Evolutionary conservation across 2,113 vertebrate genomes (phyloP), one percentile per base, ranked within the genome.

Genomic region (Sakesphorus luctuosus): DNA sequence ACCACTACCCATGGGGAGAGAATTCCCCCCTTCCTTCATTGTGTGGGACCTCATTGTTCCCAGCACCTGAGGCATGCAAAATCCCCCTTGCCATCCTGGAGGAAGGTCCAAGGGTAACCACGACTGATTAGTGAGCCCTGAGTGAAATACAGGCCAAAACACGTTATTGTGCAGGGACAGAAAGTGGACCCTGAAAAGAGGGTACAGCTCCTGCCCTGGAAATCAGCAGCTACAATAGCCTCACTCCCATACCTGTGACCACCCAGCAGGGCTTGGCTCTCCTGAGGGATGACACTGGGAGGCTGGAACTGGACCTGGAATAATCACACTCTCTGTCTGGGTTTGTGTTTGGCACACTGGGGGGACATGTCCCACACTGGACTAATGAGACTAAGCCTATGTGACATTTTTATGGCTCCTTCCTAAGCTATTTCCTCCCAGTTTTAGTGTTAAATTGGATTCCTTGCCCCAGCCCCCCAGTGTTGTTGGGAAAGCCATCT

Each of bases 331-430:
- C 35, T 36, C 24, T 0, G 0, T 62, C 49, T 61, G 59, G n/a
- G 71, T 56, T 79, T 76, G 67, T 0, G 0, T 53, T 85, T 0
- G 0, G 71, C 25, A 2, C 0, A 0, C 74, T 0, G 0, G 10
- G 21, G 25, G 55, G 13, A 58, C 63, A 35, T 3, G 3, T 77
- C 92, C 73, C 79, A 84, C 44, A 55, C 72, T 56, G 71, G 66
- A 59, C 62, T 96, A 94, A 91, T 93, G 91, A 89, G 75, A 35
- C 74, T 5, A 26, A 53, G 77, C 21, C 1, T 44, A 33, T 44
- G 84, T 77, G 95, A 78, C 80, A 9, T 74, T 94, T 95, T 94
- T 94, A 89, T 93, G 93, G 89, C 82, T 95, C 67, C 59, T 93
- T 96, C 87, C 77, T 55, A 46, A 89, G 90, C 67, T 84, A 80